Conservation (phyloP, 1,140 invertebrate species). For the Zaprionus capensis region DNA sequence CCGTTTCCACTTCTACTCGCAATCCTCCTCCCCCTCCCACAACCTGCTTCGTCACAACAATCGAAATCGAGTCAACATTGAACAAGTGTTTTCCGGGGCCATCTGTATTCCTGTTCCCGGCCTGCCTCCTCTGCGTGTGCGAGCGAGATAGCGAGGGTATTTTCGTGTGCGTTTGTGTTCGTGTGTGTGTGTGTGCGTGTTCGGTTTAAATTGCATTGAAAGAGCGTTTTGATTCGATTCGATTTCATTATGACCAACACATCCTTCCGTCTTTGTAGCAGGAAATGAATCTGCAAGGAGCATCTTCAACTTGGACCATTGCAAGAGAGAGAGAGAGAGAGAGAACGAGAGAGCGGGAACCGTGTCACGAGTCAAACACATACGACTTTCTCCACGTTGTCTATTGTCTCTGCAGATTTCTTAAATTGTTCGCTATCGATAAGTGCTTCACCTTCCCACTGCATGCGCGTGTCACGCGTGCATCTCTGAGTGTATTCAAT, state of each 20-base stretch:
- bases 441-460: background rate
- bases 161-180: no score
- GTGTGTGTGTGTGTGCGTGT: background rate
- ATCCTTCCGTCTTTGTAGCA: conserved; percentile 12
- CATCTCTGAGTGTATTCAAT: no score
- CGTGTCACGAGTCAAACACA: background rate
- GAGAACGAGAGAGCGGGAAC: background rate
- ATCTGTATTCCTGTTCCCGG: conserved; percentile 20
- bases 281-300: conserved; percentile 15
- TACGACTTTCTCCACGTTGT: background rate
- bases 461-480: no score
- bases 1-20: background rate
- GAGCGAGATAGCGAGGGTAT: background rate
- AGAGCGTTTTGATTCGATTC: conserved; percentile 13
- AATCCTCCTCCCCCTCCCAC: background rate
- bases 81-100: conserved; percentile 34
- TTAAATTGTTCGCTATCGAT: background rate
- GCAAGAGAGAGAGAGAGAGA: background rate
- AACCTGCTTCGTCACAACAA: conserved; percentile 27
- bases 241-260: conserved; percentile 23
- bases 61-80: conserved; percentile 48
- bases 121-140: background rate
- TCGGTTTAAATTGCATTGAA: conserved; percentile 20
- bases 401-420: background rate
- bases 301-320: background rate